Percentiles rank a stretch among this genome's conserved stretches.
phyloP scores from a whole-genome alignment of 2,113 vertebrate species.

The Arizona elegans region DNA sequence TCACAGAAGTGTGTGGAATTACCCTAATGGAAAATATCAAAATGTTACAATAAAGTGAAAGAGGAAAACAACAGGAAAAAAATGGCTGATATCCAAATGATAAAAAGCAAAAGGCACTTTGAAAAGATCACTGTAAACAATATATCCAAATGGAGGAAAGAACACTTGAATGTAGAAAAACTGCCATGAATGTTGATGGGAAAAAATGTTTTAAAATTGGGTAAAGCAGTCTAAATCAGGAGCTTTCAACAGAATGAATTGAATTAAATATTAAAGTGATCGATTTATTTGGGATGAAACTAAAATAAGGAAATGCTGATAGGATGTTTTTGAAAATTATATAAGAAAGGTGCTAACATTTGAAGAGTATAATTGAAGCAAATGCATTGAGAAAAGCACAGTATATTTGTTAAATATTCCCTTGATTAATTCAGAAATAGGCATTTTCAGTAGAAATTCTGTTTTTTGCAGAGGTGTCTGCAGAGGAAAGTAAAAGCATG shows the following conservation, averaged over 20 bases:
- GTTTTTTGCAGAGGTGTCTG: not conserved
- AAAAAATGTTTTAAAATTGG: not conserved
- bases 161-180: not conserved
- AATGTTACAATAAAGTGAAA: not conserved
- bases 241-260: not conserved
- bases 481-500: not conserved
- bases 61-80: not conserved
- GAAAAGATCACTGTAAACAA: not conserved
- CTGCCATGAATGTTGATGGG: not conserved
- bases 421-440: not conserved
- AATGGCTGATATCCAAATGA: not conserved
- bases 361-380: not conserved
- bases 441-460: not conserved
- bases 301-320: not conserved
- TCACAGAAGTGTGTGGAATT: not conserved
- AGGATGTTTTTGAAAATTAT: not conserved
- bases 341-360: not conserved
- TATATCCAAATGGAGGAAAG: not conserved
- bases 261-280: not conserved
- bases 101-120: not conserved
- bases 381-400: not conserved
- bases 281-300: not conserved
- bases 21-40: not conserved
- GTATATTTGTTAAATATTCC: not conserved
- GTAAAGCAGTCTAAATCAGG: not conserved